Evolutionary conservation across 2,888 invertebrate species (phyloP).

Genomic region (Spodoptera picta): DNA sequence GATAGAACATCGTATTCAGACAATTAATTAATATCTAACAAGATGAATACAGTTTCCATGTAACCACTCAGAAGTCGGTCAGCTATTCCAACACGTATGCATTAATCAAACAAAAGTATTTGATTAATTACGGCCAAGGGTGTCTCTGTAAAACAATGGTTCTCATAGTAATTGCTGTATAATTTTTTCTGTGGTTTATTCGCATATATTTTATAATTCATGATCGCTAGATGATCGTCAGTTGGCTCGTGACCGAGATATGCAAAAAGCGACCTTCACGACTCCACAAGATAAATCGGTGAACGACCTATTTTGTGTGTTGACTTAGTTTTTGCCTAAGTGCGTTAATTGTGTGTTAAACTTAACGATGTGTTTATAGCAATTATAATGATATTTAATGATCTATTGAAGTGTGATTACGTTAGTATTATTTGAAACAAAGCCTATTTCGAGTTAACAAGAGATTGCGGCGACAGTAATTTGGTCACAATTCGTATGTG

Average conservation of each 20-base stretch:
- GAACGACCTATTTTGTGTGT: slow-evolving; percentile 71
- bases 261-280: slow-evolving; percentile 70
- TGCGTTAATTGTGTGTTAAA: slow-evolving; percentile 32
- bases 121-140: slow-evolving; percentile 71
- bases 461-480: slow-evolving; percentile 23
- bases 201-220: slow-evolving; percentile 47
- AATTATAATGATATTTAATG: slow-evolving; percentile 20
- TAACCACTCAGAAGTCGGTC: slow-evolving; percentile 40
- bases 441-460: slow-evolving; percentile 15
- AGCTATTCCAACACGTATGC: slow-evolving; percentile 40
- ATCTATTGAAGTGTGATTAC: slow-evolving; percentile 27
- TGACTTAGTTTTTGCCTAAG: slow-evolving; percentile 34
- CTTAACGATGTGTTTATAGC: slow-evolving; percentile 18
- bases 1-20: slow-evolving; percentile 39
- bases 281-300: slow-evolving; percentile 61
- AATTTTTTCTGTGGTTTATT: slow-evolving; percentile 59
- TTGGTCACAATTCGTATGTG: slow-evolving; percentile 53
- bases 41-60: slow-evolving; percentile 35
- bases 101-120: slow-evolving; percentile 55
- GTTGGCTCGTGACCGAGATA: slow-evolving; percentile 63
- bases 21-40: slow-evolving; percentile 49
- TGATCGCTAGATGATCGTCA: slow-evolving; percentile 58
- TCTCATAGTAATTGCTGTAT: slow-evolving; percentile 62
- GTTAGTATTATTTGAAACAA: slow-evolving; percentile 23
- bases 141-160: slow-evolving; percentile 60